phyloP scores from a whole-genome alignment of 2,797 vertebrate species.

The Tokudaia tokunoshimensis region DNA sequence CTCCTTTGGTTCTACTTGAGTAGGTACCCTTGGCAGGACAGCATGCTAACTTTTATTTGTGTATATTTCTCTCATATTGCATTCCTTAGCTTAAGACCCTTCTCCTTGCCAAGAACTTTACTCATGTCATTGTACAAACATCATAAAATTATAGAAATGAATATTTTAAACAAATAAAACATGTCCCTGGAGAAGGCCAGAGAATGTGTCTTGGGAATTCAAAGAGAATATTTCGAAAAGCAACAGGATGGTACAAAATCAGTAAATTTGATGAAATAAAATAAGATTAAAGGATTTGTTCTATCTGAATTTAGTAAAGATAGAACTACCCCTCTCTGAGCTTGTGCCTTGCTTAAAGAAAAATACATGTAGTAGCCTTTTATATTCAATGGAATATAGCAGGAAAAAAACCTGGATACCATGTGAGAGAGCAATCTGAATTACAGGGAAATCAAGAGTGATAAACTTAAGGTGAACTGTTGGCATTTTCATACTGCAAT shows the following conservation, averaged over 20 bases:
- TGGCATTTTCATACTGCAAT: constrained; percentile 52
- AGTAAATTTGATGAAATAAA: not conserved
- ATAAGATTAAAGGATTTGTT: not conserved
- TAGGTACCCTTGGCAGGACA: not conserved
- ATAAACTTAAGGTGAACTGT: not conserved
- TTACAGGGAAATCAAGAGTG: not conserved
- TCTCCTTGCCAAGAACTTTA: not conserved
- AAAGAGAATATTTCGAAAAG: constrained; percentile 1
- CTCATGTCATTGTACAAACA: not conserved
- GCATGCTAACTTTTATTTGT: not conserved
- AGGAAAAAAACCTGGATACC: not conserved
- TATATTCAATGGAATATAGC: not conserved
- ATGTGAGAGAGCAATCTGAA: constrained; percentile 41
- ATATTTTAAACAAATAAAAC: constrained; percentile 37
- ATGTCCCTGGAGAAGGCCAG: not conserved
- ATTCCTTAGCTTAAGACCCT: not conserved
- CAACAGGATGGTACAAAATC: not conserved
- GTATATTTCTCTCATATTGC: not conserved
- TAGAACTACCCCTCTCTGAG: not conserved
- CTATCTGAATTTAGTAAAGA: not conserved
- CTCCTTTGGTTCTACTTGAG: not conserved
- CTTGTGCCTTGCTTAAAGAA: not conserved
- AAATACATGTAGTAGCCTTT: not conserved
- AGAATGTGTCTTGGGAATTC: not conserved
- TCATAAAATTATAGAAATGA: constrained; percentile 20